Percentiles rank a stretch among this genome's conserved stretches.
Evolutionary conservation across 2,113 vertebrate genomes (phyloP).

Genomic region (Lucifuga dentata): DNA sequence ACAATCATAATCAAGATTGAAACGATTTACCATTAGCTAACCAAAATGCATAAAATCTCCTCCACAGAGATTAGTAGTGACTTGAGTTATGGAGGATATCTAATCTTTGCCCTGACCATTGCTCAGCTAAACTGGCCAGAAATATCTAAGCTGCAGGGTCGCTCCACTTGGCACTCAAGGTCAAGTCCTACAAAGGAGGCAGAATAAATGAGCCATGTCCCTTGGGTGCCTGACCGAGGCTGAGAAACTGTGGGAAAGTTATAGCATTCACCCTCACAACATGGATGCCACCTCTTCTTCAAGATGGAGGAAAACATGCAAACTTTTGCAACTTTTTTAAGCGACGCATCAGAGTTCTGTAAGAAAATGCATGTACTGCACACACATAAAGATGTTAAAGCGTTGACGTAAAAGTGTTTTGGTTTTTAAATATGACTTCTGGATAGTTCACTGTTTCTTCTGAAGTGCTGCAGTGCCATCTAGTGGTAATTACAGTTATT

Average conservation of each 20-base stretch:
- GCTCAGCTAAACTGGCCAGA: slow-evolving; percentile 52
- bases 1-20: slow-evolving; percentile 21
- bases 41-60: background rate
- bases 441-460: background rate
- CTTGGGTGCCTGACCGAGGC: slow-evolving; percentile 41
- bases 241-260: slow-evolving; percentile 65
- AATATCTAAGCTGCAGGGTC: slow-evolving; percentile 43
- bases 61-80: slow-evolving; percentile 4
- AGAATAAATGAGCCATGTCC: slow-evolving; percentile 71
- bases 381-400: background rate
- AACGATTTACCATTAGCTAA: background rate
- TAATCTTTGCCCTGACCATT: slow-evolving; percentile 15
- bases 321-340: slow-evolving; percentile 4
- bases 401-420: background rate
- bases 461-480: slow-evolving; percentile 55
- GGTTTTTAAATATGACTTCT: slow-evolving; percentile 2
- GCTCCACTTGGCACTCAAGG: slow-evolving; percentile 61
- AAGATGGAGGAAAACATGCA: slow-evolving; percentile 21
- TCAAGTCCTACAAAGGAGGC: slow-evolving; percentile 57
- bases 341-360: background rate
- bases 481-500: slow-evolving; percentile 51
- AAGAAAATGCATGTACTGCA: background rate
- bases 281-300: slow-evolving; percentile 10
- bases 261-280: slow-evolving; percentile 21
- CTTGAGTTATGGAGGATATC: background rate